Conservation (phyloP, 2,797 vertebrate genomes). For the Gymnothorax javanicus region DNA sequence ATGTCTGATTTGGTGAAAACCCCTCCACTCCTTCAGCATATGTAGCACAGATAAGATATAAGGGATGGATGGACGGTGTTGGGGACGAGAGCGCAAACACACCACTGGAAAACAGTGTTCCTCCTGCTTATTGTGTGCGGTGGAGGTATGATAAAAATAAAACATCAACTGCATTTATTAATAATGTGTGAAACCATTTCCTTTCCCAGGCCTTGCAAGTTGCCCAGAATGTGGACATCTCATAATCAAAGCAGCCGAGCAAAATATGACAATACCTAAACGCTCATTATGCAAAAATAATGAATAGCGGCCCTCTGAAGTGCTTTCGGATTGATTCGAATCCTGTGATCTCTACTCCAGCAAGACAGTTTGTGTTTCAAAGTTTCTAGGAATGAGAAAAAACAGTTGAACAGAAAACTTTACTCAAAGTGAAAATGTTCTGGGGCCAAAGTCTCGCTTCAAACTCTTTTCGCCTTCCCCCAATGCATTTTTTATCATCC, state of each 20-base stretch:
- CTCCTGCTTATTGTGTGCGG: no score
- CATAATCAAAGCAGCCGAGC: background rate
- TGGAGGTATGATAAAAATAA: background rate
- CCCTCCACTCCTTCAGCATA: no score
- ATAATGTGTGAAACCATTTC: background rate
- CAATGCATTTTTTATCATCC: background rate
- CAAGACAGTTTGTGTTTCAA: background rate
- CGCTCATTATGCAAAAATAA: slow-evolving; percentile 2
- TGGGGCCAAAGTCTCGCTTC: background rate
- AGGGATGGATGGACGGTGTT: no score
- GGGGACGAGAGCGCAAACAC: no score
- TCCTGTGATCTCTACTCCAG: background rate
- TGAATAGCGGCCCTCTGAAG: background rate
- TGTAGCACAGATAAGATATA: no score
- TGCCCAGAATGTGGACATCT: background rate
- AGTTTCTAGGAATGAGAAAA: background rate
- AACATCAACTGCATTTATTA: background rate
- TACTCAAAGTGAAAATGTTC: background rate
- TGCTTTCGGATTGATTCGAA: background rate
- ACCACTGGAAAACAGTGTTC: no score
- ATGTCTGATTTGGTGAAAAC: no score
- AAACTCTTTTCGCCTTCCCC: background rate
- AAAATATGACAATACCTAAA: background rate
- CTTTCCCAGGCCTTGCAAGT: background rate
- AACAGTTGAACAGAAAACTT: background rate